Conservation (phyloP, 2,797 vertebrate species). For the Amblyraja radiata region DNA sequence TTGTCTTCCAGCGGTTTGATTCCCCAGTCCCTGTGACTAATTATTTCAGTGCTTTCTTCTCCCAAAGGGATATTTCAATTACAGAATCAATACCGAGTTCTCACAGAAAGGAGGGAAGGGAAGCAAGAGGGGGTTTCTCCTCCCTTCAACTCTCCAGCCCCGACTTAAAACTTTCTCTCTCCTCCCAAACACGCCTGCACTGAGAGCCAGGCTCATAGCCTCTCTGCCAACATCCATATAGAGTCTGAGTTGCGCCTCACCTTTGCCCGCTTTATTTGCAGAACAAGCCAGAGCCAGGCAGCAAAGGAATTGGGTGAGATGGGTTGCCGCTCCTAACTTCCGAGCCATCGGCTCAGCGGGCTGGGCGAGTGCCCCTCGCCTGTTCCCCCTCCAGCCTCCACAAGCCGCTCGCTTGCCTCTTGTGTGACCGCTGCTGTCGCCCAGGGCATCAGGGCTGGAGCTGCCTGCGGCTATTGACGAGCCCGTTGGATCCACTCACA, state of each 20-base stretch:
- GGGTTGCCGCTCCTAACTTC: background rate
- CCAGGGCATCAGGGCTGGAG: background rate
- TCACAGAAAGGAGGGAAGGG: background rate
- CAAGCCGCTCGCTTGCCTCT: background rate
- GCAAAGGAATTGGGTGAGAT: background rate
- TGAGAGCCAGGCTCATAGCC: background rate
- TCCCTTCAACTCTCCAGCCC: background rate
- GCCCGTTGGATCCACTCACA: background rate
- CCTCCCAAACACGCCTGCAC: background rate
- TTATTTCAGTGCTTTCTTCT: background rate
- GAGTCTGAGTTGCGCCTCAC: conserved; percentile 24
- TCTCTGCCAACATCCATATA: conserved; percentile 2
- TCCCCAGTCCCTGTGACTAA: background rate
- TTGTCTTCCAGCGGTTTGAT: background rate
- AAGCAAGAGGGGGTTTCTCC: background rate
- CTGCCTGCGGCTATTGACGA: background rate
- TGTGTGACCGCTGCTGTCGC: background rate
- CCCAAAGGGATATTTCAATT: background rate
- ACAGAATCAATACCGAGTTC: background rate
- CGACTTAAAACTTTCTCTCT: conserved; percentile 13
- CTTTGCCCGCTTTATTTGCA: background rate
- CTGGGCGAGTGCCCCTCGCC: background rate
- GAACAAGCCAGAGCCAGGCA: background rate
- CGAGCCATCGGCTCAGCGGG: background rate
- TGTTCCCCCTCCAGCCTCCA: background rate